Base-by-base conservation (phyloP, 2,797 vertebrate genomes). In the Cuculus canorus region DNA sequence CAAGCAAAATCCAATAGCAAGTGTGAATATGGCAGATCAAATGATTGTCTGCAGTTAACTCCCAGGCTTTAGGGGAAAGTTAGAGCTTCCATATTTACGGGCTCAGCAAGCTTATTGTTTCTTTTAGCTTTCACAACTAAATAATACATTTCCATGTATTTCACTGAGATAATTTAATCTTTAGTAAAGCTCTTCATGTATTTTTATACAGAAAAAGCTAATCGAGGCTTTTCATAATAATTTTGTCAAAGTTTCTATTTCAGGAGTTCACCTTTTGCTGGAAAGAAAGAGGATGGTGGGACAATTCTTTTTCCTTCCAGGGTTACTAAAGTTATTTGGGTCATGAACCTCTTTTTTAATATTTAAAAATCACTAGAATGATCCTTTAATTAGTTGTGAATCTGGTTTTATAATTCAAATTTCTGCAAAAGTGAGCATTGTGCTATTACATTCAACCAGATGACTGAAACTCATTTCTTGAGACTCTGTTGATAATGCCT, bases 371-470 rank as follows among this genome's bases (percentile, higher is more conserved):
- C 19, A n/a, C 13, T 75, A 53, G 33, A 81, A 78, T 27, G 7
- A 12, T 56, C 28, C 25, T 64, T 57, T 73, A 70, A 33, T 33
- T 64, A 77, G 16, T 28, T 21, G 5, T 23, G 28, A 54, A 68
- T 54, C 24, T 47, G 17, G 41, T 60, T 82, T 68, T 77, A n/a
- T 81, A 65, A 60, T 60, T 59, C 21, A 57, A 15, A 17, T 39
- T 85, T 61, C 39, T 65, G 48, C 50, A 52, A 70, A 82, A 70
- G 30, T 1, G 3, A 68, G 5, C 37, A 48, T 9, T 0, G 0
- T 50, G 33, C 32, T 63, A 13, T 71, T 86, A 37, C 13, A 1
- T 37, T 50, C 35, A 61, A 70, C 11, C 37, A 37, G 24, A 47
- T 41, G n/a, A 75, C 6, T 7, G 56, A 61, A 82, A 27, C 2